Evolutionary conservation across 2,888 invertebrate species (phyloP), one percentile per base, ranked within the genome.

Genomic region (Catonia carolina): DNA sequence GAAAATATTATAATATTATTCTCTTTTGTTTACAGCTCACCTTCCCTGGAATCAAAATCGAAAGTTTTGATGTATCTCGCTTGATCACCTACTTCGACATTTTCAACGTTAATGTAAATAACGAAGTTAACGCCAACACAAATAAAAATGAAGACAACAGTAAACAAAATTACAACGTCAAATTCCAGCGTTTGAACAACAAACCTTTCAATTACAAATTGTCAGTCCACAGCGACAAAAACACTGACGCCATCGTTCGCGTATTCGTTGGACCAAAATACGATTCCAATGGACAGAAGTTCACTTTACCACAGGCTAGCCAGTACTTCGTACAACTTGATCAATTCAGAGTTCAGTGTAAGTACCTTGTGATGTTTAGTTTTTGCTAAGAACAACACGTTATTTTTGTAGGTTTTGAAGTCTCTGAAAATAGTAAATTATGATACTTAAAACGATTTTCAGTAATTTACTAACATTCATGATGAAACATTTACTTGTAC

Each of bases 241-340:
- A 75, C 15, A 74, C 73, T 6, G 78, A 80, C 66, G 78, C 78
- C 61, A 79, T 84, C 12, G 78, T 86, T 2, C 80, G 83, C 60
- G 71, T 83, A 2, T 86, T 80, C 76, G 70, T 85, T 61, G 86
- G 84, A 69, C 86, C 86, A 1, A 85, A 84, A 70, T 84, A 69
- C 86, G 86, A 1, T 85, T 84, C 70, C 77, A 77, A 67, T 82
- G 85, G 67, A 74, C 82, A 49, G 78, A 80, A 62, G 73, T 84
- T 64, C 78, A 79, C 62, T 69, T 53, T 66, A 20, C 59, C 64
- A n/a, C 65, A 67, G 50, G 61, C 61, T 22, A 78, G 82, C 42
- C 67, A 78, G 33, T 79, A 81, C 73, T 84, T 84, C 66, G 77
- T 84, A 23, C 80, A 84, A 68, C 68, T 86, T 31, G 83, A 84